Evolutionary conservation across 2,888 invertebrate species (phyloP).

Genomic region (Dynastes grantii): DNA sequence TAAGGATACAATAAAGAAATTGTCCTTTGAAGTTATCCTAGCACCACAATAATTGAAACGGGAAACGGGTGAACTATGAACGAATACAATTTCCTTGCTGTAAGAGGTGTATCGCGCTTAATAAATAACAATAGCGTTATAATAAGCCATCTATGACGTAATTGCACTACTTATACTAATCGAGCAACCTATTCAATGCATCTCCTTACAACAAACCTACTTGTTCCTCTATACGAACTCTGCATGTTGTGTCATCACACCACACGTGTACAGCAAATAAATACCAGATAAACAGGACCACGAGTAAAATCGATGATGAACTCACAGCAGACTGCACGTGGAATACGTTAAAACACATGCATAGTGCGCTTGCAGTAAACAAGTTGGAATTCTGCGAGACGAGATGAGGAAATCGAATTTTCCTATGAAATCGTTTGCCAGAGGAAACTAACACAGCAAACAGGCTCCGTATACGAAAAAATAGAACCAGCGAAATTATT

Average conservation of each 20-base stretch:
- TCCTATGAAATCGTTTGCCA: neutral
- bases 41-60: too few relatives aligned
- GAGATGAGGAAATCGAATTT: constrained; percentile 1
- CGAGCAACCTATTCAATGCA: neutral
- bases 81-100: too few relatives aligned
- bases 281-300: constrained; percentile 24
- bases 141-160: neutral
- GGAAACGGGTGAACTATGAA: too few relatives aligned
- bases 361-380: neutral
- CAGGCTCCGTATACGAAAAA: too few relatives aligned
- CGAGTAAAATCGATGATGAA: constrained; percentile 41
- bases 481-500: neutral
- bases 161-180: neutral
- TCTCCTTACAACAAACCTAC: neutral
- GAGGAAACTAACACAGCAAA: too few relatives aligned
- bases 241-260: neutral
- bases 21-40: too few relatives aligned
- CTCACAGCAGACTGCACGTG: constrained; percentile 29
- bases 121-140: neutral
- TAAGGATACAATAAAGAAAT: too few relatives aligned
- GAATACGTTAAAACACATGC: constrained; percentile 38
- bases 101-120: too few relatives aligned
- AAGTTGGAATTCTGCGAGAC: too few relatives aligned
- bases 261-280: constrained; percentile 33
- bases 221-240: neutral